Percentiles rank a stretch among this genome's conserved stretches.
phyloP scores from a whole-genome alignment of 2,113 vertebrate genomes.

The Gobius niger region DNA sequence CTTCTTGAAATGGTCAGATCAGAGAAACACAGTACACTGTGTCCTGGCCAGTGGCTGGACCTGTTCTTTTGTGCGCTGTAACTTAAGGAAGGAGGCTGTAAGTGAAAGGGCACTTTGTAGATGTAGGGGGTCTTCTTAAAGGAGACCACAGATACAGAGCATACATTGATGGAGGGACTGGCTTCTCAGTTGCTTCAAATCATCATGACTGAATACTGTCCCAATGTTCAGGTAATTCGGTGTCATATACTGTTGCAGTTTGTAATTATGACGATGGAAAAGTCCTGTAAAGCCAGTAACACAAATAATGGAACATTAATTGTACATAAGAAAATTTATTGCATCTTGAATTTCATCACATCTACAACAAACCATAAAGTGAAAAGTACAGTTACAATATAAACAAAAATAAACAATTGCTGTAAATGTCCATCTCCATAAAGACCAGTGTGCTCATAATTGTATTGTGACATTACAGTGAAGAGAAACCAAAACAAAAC shows the following conservation, averaged over 20 bases:
- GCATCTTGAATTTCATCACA: slow-evolving; percentile 34
- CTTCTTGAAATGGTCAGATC: not conserved
- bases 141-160: no score
- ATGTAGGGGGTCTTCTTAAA: not conserved
- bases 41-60: not conserved
- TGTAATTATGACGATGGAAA: no score
- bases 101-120: not conserved
- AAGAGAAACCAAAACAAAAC: no score
- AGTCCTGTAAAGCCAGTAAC: no score
- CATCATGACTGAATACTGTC: no score
- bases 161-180: no score
- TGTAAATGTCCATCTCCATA: not conserved
- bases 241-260: no score
- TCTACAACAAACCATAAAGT: slow-evolving; percentile 15
- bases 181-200: no score
- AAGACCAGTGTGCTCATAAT: not conserved
- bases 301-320: slow-evolving; percentile 4
- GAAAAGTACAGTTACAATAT: slow-evolving; percentile 1
- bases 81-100: not conserved
- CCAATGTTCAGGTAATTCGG: no score
- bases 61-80: not conserved
- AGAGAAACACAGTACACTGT: not conserved
- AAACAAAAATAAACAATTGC: not conserved
- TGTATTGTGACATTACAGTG: no score
- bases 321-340: slow-evolving; percentile 53